Evolutionary conservation across 2,797 vertebrate genomes (phyloP).

Genomic region (Coccyzus lansbergi): DNA sequence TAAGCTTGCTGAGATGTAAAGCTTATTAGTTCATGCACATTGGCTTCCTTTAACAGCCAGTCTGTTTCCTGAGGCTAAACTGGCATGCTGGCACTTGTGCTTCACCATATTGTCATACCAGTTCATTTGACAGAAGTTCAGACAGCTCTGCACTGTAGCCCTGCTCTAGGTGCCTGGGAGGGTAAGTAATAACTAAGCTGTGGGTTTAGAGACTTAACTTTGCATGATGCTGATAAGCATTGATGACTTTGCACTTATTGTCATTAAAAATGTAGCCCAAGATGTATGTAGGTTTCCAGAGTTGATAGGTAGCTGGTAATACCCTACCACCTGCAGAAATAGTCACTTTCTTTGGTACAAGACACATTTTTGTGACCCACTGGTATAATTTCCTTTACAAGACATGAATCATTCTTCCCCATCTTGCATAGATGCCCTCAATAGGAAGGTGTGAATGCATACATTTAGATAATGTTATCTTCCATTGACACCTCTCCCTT

Average conservation of each 20-base stretch:
- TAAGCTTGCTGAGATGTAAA: not conserved
- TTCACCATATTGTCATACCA: constrained; percentile 20
- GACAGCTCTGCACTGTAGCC: not conserved
- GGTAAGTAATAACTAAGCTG: not conserved
- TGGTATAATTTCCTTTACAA: not conserved
- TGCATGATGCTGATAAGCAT: not conserved
- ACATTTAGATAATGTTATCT: not conserved
- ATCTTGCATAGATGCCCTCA: not conserved
- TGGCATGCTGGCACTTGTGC: constrained; percentile 18
- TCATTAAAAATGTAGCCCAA: not conserved
- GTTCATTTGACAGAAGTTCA: constrained; percentile 23
- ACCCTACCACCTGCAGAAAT: not conserved
- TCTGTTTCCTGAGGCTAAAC: constrained; percentile 49
- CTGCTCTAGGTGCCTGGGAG: not conserved
- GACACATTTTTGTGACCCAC: not conserved
- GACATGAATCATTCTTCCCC: not conserved
- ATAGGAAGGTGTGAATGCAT: not conserved
- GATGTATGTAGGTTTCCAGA: not conserved
- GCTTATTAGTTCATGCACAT: not conserved
- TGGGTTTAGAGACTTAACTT: not conserved
- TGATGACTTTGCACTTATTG: not conserved
- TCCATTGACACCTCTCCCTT: not conserved
- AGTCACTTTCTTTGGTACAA: not conserved
- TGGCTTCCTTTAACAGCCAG: constrained; percentile 37
- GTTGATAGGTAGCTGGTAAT: not conserved